A percentile compares a stretch with the other conserved stretches of the same genome.
Evolutionary conservation across 2,888 invertebrate genomes (phyloP).

Genomic region (Timema podura): DNA sequence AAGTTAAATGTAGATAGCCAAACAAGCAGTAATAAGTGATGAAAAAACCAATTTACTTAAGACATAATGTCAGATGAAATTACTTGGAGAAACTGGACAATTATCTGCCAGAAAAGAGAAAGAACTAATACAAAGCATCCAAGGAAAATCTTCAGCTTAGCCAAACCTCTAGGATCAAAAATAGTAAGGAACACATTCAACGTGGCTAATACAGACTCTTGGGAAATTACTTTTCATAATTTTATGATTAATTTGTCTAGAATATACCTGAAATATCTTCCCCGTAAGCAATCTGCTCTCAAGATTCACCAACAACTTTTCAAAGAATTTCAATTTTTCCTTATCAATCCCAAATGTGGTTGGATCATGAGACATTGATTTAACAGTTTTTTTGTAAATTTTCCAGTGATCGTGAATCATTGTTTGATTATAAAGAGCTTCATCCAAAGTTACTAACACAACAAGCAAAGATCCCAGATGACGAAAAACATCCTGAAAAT

Average conservation of each 20-base stretch:
- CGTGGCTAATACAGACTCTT: not conserved
- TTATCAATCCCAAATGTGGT: conserved; percentile 56
- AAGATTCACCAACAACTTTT: conserved; percentile 65
- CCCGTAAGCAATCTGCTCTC: conserved; percentile 57
- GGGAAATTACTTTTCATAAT: conserved; percentile 6
- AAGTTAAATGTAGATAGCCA: too few relatives aligned
- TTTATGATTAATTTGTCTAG: conserved; percentile 1
- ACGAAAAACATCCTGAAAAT: conserved; percentile 45
- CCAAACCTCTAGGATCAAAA: too few relatives aligned
- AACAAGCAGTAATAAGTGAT: too few relatives aligned
- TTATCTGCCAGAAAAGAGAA: too few relatives aligned
- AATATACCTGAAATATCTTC: conserved; percentile 61
- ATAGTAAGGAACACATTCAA: too few relatives aligned
- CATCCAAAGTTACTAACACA: conserved; percentile 60
- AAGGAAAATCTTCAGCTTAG: too few relatives aligned
- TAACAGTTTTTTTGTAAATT: conserved; percentile 69
- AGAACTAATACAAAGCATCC: too few relatives aligned
- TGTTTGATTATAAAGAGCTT: conserved; percentile 54
- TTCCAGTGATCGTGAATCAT: conserved; percentile 68
- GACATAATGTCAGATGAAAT: too few relatives aligned
- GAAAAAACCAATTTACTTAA: too few relatives aligned
- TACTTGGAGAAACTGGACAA: too few relatives aligned
- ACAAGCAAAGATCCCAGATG: conserved; percentile 48
- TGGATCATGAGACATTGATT: conserved; percentile 62
- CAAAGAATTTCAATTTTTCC: conserved; percentile 62